A percentile compares a stretch with the other conserved stretches of the same genome.
Evolutionary conservation across 2,797 vertebrate species (phyloP).

Genomic region (Clarias laeviceps): DNA sequence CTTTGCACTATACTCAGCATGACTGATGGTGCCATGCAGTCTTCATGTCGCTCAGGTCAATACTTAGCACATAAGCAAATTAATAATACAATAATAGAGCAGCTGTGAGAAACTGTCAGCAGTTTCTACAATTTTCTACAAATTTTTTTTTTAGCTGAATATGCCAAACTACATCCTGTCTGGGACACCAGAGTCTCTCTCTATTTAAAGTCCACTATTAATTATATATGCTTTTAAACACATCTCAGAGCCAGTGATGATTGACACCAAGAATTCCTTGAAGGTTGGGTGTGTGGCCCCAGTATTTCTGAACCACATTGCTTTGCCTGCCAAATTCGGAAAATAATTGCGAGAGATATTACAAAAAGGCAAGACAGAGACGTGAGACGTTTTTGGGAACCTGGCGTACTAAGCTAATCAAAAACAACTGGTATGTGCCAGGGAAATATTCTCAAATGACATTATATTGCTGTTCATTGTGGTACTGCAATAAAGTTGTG

Average conservation of each 20-base stretch:
- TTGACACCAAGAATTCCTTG: neutral
- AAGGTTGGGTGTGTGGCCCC: neutral
- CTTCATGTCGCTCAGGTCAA: neutral
- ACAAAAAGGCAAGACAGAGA: slow-evolving; percentile 29
- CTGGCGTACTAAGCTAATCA: neutral
- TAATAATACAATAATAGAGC: neutral
- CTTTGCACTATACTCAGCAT: too few species aligned
- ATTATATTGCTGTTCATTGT: neutral
- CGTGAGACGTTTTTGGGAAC: slow-evolving; percentile 12
- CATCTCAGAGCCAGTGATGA: too few species aligned
- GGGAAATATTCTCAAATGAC: neutral
- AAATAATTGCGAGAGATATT: slow-evolving; percentile 32
- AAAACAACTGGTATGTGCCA: neutral
- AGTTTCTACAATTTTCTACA: neutral
- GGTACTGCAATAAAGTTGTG: neutral
- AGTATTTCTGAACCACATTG: slow-evolving; percentile 41
- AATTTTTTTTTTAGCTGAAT: neutral
- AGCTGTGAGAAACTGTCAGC: neutral
- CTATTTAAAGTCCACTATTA: neutral
- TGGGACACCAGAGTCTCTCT: neutral
- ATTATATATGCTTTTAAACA: neutral
- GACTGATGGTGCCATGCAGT: neutral
- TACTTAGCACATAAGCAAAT: neutral
- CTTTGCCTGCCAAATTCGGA: slow-evolving; percentile 28
- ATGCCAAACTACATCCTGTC: slow-evolving; percentile 1